A percentile compares a stretch with the other conserved stretches of the same genome.
Conservation (phyloP, 2,797 vertebrate genomes). For the Argyrosomus regius region DNA sequence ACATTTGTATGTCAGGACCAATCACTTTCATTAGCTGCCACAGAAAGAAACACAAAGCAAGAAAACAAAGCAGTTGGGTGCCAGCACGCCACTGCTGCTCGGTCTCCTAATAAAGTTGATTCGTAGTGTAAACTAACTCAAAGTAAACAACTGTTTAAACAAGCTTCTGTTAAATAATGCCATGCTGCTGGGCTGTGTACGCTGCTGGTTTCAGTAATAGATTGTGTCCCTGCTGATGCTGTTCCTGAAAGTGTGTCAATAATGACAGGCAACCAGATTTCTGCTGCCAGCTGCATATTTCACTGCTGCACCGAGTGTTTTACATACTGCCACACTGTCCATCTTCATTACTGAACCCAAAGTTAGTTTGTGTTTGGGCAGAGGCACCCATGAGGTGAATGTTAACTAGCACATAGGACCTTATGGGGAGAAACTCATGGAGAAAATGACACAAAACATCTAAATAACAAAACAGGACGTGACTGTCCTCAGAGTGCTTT, state of each 20-base stretch:
- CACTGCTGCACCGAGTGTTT: no score
- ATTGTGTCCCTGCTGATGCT: background rate
- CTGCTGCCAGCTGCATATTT: no score
- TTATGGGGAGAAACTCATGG: no score
- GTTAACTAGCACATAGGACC: no score
- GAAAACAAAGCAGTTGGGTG: background rate
- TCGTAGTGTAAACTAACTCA: background rate
- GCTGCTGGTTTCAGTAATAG: background rate
- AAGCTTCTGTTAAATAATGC: background rate
- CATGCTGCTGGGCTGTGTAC: background rate
- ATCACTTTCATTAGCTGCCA: background rate
- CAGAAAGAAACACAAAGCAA: background rate
- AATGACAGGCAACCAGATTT: no score
- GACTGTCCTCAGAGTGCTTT: no score
- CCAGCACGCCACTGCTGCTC: background rate
- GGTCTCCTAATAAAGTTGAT: background rate
- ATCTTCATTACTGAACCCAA: background rate
- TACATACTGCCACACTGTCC: no score
- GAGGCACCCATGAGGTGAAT: no score
- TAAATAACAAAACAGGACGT: no score
- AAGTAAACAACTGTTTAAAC: background rate
- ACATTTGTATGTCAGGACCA: slow-evolving; percentile 2
- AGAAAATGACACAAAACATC: no score
- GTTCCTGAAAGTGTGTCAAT: no score
- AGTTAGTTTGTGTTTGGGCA: no score